Evolutionary conservation across 2,888 invertebrate species (phyloP).

Genomic region (Drosophila picticornis): DNA sequence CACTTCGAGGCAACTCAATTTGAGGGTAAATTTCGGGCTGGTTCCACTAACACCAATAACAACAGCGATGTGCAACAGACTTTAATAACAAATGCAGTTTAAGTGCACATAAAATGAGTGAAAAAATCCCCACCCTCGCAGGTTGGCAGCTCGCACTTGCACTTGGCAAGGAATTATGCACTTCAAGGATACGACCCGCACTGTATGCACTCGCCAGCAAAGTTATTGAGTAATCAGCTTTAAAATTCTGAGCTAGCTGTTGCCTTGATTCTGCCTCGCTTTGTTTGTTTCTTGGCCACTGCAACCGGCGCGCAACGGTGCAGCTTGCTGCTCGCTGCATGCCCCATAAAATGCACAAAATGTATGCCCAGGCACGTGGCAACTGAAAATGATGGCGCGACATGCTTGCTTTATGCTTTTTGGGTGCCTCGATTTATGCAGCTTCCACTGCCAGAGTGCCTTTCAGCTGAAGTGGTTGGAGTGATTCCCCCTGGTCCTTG

Average conservation of each 20-base stretch:
- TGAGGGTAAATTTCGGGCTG: constrained; percentile 69
- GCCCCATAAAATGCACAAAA: constrained; percentile 76
- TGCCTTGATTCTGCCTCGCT: constrained; percentile 11
- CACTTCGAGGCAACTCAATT: constrained; percentile 72
- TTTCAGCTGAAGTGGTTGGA: constrained; percentile 12
- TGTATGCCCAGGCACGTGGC: constrained; percentile 79
- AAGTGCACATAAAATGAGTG: constrained; percentile 74
- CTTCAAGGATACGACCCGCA: constrained; percentile 70
- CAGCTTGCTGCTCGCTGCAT: constrained; percentile 31
- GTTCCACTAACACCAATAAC: constrained; percentile 46
- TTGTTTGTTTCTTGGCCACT: constrained; percentile 66
- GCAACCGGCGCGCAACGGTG: constrained; percentile 23
- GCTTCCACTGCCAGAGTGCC: constrained; percentile 18
- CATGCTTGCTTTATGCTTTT: constrained; percentile 83
- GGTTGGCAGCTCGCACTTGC: constrained; percentile 6
- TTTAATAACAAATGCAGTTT: constrained; percentile 77
- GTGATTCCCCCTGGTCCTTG: constrained; percentile 4
- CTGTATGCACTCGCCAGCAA: constrained; percentile 74
- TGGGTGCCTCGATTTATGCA: constrained; percentile 71
- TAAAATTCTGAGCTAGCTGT: constrained; percentile 62
- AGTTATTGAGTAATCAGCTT: constrained; percentile 82
- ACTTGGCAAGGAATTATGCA: constrained; percentile 69
- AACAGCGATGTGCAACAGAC: constrained; percentile 30
- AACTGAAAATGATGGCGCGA: constrained; percentile 84
- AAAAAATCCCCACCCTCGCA: constrained; percentile 34